Evolutionary conservation across 2,797 vertebrate species (phyloP), one percentile per base, ranked within the genome.

Genomic region (Cephalopachus bancanus): DNA sequence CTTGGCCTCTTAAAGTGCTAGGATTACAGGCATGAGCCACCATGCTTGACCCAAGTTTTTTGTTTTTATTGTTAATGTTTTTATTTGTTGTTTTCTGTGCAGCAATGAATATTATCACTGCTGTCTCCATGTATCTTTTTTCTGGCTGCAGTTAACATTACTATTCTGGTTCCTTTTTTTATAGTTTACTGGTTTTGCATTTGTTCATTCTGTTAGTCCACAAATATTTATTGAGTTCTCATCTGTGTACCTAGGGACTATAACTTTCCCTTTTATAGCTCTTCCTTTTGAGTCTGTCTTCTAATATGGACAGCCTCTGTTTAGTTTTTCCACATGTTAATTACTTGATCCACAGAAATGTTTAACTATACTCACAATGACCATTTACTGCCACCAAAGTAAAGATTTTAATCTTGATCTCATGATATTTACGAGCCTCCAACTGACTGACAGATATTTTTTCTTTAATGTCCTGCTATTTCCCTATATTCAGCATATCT

Each of bases 121-220:
- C 5, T 94, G 4, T 93, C 59, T 74, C 69, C 37, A 14, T 71
- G 30, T 71, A 60, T 93, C 24, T 76, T 83, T 91, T 67, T 80
- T 74, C 24, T 76, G 80, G 9, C 28, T 65, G 1, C 17, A 83
- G 0, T 93, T 91, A 90, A 85, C 53, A 69, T 92, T 85, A 17
- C 30, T 96, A 0, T 83, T 92, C 60, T 75, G 55, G 30, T 95
- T 91, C 60, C 17, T 71, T 55, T 94, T 89, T 78, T 89, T n/a
- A 22, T 91, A 30, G 88, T 92, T 79, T 37, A 37, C 33, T 87
- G 1, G 85, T 83, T 24, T 20, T 94, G 28, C 19, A 51, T 93
- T 90, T 91, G 12, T 89, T 84, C 24, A 53, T 90, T 97, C 64
- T 95, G 83, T 84, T 64, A 92, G 64, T 89, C 7, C 53, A 64